Base-by-base conservation (phyloP, 2,797 vertebrate genomes). In the Crenichthys baileyi region DNA sequence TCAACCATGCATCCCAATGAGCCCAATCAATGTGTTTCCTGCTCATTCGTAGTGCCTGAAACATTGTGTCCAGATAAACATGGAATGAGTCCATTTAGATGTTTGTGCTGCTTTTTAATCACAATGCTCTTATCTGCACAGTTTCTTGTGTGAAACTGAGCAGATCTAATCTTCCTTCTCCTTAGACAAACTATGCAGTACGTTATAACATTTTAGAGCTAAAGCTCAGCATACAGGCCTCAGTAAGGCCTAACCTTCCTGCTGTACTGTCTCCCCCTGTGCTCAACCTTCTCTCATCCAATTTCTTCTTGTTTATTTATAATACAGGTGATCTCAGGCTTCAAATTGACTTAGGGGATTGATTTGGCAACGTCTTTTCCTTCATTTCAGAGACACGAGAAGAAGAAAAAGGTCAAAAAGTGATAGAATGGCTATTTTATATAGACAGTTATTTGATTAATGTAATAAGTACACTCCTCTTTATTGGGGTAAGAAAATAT, bases 291-390 rank as follows among this genome's bases (percentile, higher is more conserved):
- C 83, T 70, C 74, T 55, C 77, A 83, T 70, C 82, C 79, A 73
- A 72, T 85, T 88, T 89, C 89, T 81, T 80, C 86, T 89, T 89
- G 87, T 91, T 92, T 94, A 88, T 92, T 91, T 91, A 89, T 90
- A 93, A 88, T 89, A 79, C 61, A 78, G 79, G 92, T 88, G 88
- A 93, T 94, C 84, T 85, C 84, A 55, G 78, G 88, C 79, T 83
- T 84, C 85, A 90, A 90, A 94, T 93, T 92, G 92, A 93, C 91
- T 89, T 39, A 85, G 74, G 77, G 89, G 85, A 93, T 92, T 93
- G 90, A 94, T 93, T 93, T 88, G 83, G 83, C 87, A 88, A 89
- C 68, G 75, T 74, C 85, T 70, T 70, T 73, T 73, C 72, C 51
- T 70, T 87, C 77, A 79, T 83, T 86, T 83, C 72, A 53, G 68